Conservation (phyloP, 2,113 vertebrate genomes). For the Notothenia rossii region DNA sequence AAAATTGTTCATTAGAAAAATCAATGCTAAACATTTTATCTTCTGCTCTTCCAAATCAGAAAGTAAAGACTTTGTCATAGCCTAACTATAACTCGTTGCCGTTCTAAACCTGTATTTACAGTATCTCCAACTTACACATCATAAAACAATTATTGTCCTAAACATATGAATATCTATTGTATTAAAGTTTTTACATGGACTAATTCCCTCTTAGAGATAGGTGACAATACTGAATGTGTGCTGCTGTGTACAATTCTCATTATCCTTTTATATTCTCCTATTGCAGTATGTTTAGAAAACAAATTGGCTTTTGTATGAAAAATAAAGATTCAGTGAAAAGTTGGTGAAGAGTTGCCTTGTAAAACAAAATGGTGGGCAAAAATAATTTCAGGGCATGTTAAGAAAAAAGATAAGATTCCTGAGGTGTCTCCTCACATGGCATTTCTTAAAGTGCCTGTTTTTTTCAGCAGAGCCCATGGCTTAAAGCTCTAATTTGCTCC, state of each 20-base stretch:
- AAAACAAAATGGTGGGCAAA: conserved; percentile 25
- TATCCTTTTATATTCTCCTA: background rate
- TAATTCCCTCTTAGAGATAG: conserved; percentile 1
- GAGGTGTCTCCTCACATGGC: conserved; percentile 41
- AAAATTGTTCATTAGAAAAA: conserved; percentile 39
- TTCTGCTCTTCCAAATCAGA: conserved; percentile 26
- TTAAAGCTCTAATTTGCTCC: conserved; percentile 70
- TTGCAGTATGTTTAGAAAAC: background rate
- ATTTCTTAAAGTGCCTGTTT: conserved; percentile 59
- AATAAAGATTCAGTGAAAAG: background rate
- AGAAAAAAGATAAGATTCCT: conserved; percentile 10
- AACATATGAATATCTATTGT: background rate
- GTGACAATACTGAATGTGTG: conserved; percentile 21
- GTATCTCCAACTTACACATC: background rate
- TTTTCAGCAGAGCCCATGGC: conserved; percentile 59
- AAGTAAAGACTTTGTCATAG: conserved; percentile 24
- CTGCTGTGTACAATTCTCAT: background rate
- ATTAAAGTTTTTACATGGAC: background rate
- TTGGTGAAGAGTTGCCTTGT: background rate
- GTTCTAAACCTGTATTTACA: background rate
- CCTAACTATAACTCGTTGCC: background rate
- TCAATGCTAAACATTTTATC: conserved; percentile 27
- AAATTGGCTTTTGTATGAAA: background rate
- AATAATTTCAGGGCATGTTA: conserved; percentile 27
- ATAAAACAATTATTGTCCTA: background rate